Evolutionary conservation across 2,113 vertebrate genomes (phyloP).

Genomic region (Anseranas semipalmata): DNA sequence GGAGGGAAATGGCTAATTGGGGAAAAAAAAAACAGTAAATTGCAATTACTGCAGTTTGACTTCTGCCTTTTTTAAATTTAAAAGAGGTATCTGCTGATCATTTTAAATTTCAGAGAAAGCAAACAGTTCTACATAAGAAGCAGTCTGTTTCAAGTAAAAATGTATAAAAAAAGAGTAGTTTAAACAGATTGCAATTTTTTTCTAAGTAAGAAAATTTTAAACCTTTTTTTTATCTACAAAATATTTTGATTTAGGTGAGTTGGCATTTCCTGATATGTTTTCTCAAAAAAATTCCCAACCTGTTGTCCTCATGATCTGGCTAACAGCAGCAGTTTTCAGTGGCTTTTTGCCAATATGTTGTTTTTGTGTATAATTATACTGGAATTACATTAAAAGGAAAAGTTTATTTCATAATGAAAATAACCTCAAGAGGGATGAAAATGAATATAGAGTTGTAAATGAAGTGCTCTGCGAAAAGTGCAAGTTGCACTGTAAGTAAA

Average conservation of each 20-base stretch:
- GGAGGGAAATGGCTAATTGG: not conserved
- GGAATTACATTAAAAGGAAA: not conserved
- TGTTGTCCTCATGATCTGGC: not conserved
- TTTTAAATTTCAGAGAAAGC: constrained; percentile 1
- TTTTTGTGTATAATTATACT: not conserved
- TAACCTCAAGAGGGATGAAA: not conserved
- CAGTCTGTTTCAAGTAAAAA: not conserved
- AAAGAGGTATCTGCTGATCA: not conserved
- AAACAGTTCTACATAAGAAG: not conserved
- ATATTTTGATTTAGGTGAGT: not conserved
- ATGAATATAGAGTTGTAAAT: not conserved
- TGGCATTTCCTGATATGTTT: not conserved
- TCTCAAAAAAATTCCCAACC: not conserved
- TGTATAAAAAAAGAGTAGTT: not conserved
- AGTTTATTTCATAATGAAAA: not conserved
- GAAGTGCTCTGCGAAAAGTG: not conserved
- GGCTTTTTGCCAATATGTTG: not conserved
- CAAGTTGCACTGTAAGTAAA: not conserved
- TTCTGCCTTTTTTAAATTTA: not conserved
- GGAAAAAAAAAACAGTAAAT: not conserved
- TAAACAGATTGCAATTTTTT: not conserved
- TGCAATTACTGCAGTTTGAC: not conserved
- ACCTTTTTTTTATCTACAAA: not conserved
- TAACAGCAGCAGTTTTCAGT: not conserved
- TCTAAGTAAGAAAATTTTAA: not conserved